phyloP scores from a whole-genome alignment of 2,113 vertebrate species.

The Murina feae region DNA sequence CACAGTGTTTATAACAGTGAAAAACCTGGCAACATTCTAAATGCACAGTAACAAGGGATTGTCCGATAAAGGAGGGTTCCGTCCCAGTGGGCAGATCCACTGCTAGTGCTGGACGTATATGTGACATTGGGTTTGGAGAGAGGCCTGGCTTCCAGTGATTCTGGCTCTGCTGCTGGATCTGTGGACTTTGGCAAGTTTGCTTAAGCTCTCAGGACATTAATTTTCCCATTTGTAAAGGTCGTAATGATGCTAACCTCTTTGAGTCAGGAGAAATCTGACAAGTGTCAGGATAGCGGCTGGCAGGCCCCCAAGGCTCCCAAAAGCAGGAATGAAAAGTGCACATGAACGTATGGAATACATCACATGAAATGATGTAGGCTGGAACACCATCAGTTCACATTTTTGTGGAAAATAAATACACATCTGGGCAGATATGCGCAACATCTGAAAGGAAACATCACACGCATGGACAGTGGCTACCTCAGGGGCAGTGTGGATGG shows the following conservation, averaged over 20 bases:
- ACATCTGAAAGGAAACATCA: neutral
- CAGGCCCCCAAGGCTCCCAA: neutral
- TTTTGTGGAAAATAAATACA: neutral
- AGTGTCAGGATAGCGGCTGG: neutral
- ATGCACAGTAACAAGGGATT: fast-evolving
- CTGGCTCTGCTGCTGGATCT: neutral
- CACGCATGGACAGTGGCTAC: neutral
- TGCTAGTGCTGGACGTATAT: too few relatives aligned
- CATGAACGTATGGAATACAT: neutral
- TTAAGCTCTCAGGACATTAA: neutral
- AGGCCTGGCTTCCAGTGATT: neutral
- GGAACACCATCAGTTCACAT: neutral
- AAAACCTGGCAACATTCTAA: neutral
- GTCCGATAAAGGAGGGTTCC: neutral
- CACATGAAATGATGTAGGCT: neutral
- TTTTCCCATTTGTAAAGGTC: constrained; percentile 20
- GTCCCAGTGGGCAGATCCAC: fast-evolving
- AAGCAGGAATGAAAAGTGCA: neutral
- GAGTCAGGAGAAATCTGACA: neutral
- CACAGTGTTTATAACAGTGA: neutral
- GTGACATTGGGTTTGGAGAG: neutral
- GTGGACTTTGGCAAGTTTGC: neutral
- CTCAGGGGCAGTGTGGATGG: too few relatives aligned
- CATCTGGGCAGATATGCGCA: neutral
- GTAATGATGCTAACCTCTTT: neutral